Percentiles rank a stretch among this genome's conserved stretches.
Evolutionary conservation across 2,797 vertebrate species (phyloP).

Genomic region (Scyliorhinus canicula): DNA sequence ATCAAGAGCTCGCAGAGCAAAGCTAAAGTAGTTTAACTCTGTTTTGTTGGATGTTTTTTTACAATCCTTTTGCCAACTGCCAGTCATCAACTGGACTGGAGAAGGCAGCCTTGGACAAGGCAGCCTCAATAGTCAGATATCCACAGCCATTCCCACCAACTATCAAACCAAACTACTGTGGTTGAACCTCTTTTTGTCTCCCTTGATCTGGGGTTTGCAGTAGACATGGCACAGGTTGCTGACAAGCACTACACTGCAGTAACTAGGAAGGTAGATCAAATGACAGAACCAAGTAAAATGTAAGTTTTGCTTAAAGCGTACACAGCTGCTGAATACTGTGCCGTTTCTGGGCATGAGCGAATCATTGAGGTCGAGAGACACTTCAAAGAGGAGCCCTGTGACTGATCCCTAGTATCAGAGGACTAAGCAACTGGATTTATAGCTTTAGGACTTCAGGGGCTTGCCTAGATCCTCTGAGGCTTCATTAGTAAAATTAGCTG

Average conservation of each 20-base stretch:
- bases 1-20: not conserved
- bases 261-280: not conserved
- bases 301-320: not conserved
- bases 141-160: not conserved
- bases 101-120: not conserved
- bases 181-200: not conserved
- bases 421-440: not conserved
- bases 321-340: not conserved
- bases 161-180: not conserved
- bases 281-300: not conserved
- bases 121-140: not conserved
- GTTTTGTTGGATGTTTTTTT: not conserved
- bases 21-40: not conserved
- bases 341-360: not conserved
- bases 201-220: not conserved
- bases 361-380: not conserved
- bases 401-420: not conserved
- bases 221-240: not conserved
- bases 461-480: not conserved
- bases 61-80: not conserved
- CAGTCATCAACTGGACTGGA: not conserved
- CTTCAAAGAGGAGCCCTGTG: not conserved
- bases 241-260: not conserved
- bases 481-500: constrained; percentile 12
- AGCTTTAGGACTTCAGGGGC: not conserved